phyloP scores from a whole-genome alignment of 2,113 vertebrate genomes.

The Alces alces region DNA sequence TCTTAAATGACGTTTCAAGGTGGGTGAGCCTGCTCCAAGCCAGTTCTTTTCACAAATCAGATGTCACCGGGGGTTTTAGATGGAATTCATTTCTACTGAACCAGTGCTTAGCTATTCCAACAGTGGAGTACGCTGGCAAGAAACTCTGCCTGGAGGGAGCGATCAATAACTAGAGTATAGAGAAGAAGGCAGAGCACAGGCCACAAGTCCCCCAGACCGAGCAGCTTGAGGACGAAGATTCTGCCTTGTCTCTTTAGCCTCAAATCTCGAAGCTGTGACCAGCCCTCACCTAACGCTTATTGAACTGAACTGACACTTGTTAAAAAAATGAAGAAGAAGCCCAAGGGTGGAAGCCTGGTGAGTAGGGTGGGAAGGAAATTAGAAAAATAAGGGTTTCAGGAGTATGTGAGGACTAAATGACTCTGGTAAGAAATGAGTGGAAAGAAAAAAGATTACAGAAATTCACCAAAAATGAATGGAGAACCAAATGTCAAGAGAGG shows the following conservation, averaged over 20 bases:
- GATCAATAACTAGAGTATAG: background rate
- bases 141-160: conserved; percentile 27
- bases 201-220: background rate
- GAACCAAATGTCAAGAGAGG: conserved; percentile 4
- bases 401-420: background rate
- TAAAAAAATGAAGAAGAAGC: background rate
- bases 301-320: background rate
- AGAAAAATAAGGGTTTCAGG: background rate
- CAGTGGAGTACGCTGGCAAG: background rate
- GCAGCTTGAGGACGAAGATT: background rate
- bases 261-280: background rate
- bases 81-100: conserved; percentile 18
- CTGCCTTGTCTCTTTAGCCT: conserved; percentile 20
- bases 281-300: background rate
- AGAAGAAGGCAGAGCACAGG: background rate
- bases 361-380: background rate
- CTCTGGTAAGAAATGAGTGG: background rate
- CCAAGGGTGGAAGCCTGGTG: background rate
- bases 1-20: background rate
- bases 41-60: conserved; percentile 39
- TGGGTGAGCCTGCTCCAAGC: background rate
- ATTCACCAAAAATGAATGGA: background rate
- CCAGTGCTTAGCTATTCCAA: background rate
- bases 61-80: conserved; percentile 16
- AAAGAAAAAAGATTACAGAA: background rate